Evolutionary conservation across 2,797 vertebrate species (phyloP), one percentile per base, ranked within the genome.

Genomic region (Enteromius fasciolatus): DNA sequence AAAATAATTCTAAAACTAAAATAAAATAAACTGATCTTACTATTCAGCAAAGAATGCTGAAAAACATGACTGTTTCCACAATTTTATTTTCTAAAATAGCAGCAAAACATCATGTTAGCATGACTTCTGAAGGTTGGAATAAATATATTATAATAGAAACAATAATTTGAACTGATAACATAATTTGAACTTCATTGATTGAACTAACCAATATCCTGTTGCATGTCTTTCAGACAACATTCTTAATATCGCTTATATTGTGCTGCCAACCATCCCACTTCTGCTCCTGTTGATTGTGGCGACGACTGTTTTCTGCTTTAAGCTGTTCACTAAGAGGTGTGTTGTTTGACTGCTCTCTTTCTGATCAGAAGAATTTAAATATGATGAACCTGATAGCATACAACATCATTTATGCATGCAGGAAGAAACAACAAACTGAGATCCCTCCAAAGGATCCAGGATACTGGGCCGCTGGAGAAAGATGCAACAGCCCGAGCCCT

Each of bases 261-360:
- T 98, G 3, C 93, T 98, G 74, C 95, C 97, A 78, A 94, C 93
- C 28, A 90, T 97, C 39, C 94, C 96, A 0, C 92, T 97, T 76
- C 88, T 98, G 31, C 90, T 98, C 36, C 93, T 99, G 68, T 83
- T 98, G 17, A 8, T 95, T 80, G 93, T 94, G 0, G 48, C 93
- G 83, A 89, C 81, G 0, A 93, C 89, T 76, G 91, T 96, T 85
- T 97, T 90, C 92, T 98, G 83, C 93, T 98, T 90, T 81, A 98
- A 97, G 90, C 90, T 97, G 86, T 88, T 92, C 0, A 54, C 83
- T 39, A 94, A 80, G 89, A 95, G 96, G 98, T 95, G 90, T 3
- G 61, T 25, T 46, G 12, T 76, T 82, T 52, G 48, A 39, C 41
- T 23, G 3, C 11, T 69, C 8, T 15, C 14, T 48, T 33, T 10